A percentile compares a stretch with the other conserved stretches of the same genome.
phyloP scores from a whole-genome alignment of 2,113 vertebrate species.

The Maccullochella peelii region DNA sequence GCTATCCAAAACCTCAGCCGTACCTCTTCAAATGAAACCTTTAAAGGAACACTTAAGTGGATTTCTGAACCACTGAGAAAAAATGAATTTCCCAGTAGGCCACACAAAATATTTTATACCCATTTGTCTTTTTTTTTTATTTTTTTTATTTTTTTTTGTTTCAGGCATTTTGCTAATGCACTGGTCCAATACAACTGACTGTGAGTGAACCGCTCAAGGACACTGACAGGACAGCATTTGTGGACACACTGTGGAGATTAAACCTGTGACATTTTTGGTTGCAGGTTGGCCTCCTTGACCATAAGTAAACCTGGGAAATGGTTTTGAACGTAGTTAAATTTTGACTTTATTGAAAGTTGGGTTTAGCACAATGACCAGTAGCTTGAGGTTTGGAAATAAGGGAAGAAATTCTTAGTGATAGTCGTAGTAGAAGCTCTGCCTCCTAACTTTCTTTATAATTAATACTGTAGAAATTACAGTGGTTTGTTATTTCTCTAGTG shows the following conservation, averaged over 20 bases:
- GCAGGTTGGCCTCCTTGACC: no score
- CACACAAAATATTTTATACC: neutral
- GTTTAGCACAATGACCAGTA: no score
- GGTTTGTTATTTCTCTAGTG: neutral
- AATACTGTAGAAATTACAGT: neutral
- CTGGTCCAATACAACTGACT: neutral
- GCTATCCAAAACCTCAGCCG: neutral
- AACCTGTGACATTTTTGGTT: neutral
- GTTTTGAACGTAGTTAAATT: no score
- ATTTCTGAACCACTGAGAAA: constrained; percentile 9
- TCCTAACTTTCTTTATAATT: neutral
- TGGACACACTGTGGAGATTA: neutral
- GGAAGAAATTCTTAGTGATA: neutral
- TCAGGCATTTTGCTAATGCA: neutral
- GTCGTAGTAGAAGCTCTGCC: no score
- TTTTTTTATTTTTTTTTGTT: neutral
- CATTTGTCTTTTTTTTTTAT: no score
- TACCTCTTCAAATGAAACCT: neutral
- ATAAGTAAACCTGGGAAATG: no score
- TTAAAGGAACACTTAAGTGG: neutral
- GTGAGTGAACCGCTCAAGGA: neutral
- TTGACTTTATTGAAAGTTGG: no score
- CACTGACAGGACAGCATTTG: neutral
- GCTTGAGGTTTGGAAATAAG: no score
- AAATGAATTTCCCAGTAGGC: neutral